Base-by-base conservation (phyloP, 2,888 invertebrate species). In the Ormia ochracea region DNA sequence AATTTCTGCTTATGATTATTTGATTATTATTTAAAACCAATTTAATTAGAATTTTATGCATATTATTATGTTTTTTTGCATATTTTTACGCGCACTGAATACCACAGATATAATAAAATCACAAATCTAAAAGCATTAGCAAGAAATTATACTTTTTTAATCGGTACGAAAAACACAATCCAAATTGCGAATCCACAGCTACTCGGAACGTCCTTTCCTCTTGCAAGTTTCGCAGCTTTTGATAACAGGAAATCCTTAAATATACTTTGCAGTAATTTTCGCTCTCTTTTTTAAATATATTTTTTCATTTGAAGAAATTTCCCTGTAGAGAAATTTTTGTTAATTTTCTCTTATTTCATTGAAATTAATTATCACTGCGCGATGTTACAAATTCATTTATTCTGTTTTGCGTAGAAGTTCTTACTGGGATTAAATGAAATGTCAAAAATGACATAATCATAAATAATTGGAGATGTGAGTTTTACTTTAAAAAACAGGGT, bases 371-470 rank as follows among this genome's bases (percentile, higher is more conserved):
- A 72, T 78, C 65, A 72, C 33, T 72, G 68, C 74, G 78, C 74
- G 74, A 69, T 33, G 14, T 66, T 41, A 19, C 1, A 65, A 41
- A 23, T 38, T 76, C 45, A 48, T 70, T 38, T 23, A 65, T 73
- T 81, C 48, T 19, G 19, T 63, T 81, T 81, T 81, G 72, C 28
- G 6, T 21, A 58, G 17, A 73, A 56, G 26, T 80, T 79, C 72
- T 54, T 63, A 61, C 76, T 68, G 78, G 14, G 21, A 21, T 59
- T 10, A 41, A 28, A 4, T 1, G 28, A 54, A 81, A 63, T 69
- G 81, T 81, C 81, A 77, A 74, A 75, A 69, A 33, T 50, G 66
- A 65, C 33, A 61, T 63, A 65, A 69, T 45, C 26, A 36, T 9
- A 58, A 17, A 43, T 12, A 14, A 17, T 12, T 69, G 63, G 76